Evolutionary conservation across 2,113 vertebrate species (phyloP), one percentile per base, ranked within the genome.

Genomic region (Microcebus lehilahytsara): DNA sequence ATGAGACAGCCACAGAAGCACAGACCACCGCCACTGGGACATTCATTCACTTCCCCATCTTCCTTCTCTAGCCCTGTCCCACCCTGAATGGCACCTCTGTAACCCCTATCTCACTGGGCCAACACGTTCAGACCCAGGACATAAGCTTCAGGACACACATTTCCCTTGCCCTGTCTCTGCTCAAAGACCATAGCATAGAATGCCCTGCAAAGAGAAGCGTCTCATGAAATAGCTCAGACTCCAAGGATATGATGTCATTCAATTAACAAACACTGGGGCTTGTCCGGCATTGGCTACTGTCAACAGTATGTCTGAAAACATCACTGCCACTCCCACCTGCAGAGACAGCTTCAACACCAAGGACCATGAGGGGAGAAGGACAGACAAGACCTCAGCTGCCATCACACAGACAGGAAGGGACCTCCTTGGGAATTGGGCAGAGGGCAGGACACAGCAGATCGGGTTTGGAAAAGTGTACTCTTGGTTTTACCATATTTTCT

Each of bases 31-130:
- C n/a, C 32, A 20, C 62, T 16, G 13, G 0, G 5, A 19, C 19
- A 32, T 9, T 1, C 0, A 22, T 11, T 1, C 0, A 27, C 69
- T 69, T 42, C 51, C 19, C 32, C 32, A 5, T 32, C 23, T 62
- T n/a, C 32, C 13, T 53, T 67, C 14, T 49, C 72, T 25, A 23
- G 10, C 85, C 25, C 4, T 9, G 85, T 19, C 37, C 37, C 0
- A 17, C 81, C 27, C 10, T 17, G 34, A 62, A 25, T 4, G 4
- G 42, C 11, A 49, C 49, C 30, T 46, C 30, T 0, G 62, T 14
- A 67, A 67, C 62, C n/a, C n/a, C 85, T n/a, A 14, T 3, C 62
- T 60, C 75, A 37, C 9, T 2, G 8, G 0, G 23, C 13, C 34
- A n/a, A 20, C 20, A 58, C 4, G 40, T 9, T 19, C 22, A 62